Base-by-base conservation (phyloP, 2,888 invertebrate genomes). In the Monopis laevigella region DNA sequence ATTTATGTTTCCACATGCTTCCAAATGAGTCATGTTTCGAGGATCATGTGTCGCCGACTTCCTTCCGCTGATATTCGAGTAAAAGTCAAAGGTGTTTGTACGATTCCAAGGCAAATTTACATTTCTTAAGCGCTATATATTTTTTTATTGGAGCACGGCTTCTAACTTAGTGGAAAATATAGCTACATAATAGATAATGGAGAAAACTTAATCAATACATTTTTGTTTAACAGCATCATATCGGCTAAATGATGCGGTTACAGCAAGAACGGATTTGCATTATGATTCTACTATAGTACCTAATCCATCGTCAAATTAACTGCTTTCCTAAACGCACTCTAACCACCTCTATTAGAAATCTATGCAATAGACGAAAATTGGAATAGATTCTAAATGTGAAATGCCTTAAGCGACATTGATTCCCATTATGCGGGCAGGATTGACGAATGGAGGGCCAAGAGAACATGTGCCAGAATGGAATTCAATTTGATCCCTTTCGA, bases 401-500 rank as follows among this genome's bases (percentile, higher is more conserved):
- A 30, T 17, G 32, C 32, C 32, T 32, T 16, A 16, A 32, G 32
- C 32, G 17, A 32, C n/a, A n/a, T 4, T 17, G 32, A n/a, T 17
- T 32, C 59, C 69, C 53, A 69, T 72, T 67, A 68, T 59, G 50
- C 58, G 62, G 65, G n/a, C 70, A 61, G 72, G 65, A 70, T 70
- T 71, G 72, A 73, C 73, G 73, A 75, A 75, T 74, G 58, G 65
- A 66, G 10, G 11, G 39, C 11, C 57, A 63, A 58, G 63, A 51
- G 70, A 68, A 57, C 71, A 69, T 68, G 65, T 70, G 72, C 65
- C 67, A 59, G 61, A 65, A 59, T 61, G 55, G 56, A 70, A 74
- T 73, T 71, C 71, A 72, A 73, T 72, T 71, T 69, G 66, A 70
- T 66, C 67, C 71, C 68, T 69, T 69, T 69, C 63, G 65, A 52